Base-by-base conservation (phyloP, 2,113 vertebrate species). In the Nicator chloris region DNA sequence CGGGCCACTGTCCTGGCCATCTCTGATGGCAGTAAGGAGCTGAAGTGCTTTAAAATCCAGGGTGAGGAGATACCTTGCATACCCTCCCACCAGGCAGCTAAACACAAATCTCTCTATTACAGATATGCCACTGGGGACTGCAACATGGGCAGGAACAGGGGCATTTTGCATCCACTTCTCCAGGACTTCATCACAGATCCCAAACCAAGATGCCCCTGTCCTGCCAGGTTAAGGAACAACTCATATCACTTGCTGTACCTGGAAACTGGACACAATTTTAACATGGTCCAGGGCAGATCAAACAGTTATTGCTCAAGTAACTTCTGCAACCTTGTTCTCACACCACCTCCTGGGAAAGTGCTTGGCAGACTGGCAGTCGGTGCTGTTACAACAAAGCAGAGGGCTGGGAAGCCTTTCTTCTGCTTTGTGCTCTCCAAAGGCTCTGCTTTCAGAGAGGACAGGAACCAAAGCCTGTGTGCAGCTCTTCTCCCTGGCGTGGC, bases 91-190 rank as follows among this genome's bases (percentile, higher is more conserved):
- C 26, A 42, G 30, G 44, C 2, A 53, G 21, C 11, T 40, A n/a
- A 93, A 79, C 30, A 31, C 27, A n/a, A 17, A 44, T 26, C 28
- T 64, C 44, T 30, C 30, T 39, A 10, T 60, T 54, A 42, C 42
- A 70, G 69, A 56, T 31, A 5, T 2, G 5, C 13, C 45, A 49
- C 9, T 0, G 0, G 20, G 31, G 15, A 49, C 28, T 17, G 45
- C 37, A 80, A 8, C 28, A 5, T 4, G 35, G 72, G 53, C 71
- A 61, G 64, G 37, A 60, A 3, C 0, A 16, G 12, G 18, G 5
- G 9, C 2, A 1, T 82, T 47, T 59, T 13, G 2, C 56, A 71
- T 24, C 33, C 35, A 15, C 40, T 71, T 79, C 51, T 65, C 49
- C 40, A 26, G 40, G 40, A 28, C 21, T 26, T 89, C 72, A 63